Evolutionary conservation across 2,888 invertebrate species (phyloP).

Genomic region (Eustalomyia histrio): DNA sequence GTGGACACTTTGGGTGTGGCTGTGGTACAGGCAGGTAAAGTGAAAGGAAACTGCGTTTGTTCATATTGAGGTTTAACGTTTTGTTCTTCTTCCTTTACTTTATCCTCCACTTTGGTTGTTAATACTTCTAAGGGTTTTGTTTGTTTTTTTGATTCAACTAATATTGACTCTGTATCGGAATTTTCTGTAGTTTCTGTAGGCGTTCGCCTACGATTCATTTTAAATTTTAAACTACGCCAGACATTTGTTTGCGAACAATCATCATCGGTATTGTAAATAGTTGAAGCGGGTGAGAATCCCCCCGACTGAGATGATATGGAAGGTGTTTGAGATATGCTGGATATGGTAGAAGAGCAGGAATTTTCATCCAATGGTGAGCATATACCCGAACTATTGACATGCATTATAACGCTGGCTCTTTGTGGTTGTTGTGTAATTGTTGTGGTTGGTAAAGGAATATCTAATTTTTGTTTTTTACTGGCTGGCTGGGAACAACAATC

Average conservation of each 20-base stretch:
- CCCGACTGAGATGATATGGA: constrained; percentile 40
- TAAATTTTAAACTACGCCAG: constrained; percentile 78
- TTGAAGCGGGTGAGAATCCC: constrained; percentile 25
- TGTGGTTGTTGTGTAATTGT: constrained; percentile 66
- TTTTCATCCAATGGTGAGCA: constrained; percentile 79
- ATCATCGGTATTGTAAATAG: constrained; percentile 67
- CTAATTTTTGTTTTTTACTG: constrained; percentile 78
- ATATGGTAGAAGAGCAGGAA: constrained; percentile 67
- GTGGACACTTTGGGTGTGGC: constrained; percentile 38
- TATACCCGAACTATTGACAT: constrained; percentile 89
- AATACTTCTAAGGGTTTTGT: constrained; percentile 46
- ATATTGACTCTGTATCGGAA: constrained; percentile 42
- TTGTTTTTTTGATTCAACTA: constrained; percentile 19
- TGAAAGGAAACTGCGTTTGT: constrained; percentile 66
- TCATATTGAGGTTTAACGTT: constrained; percentile 21
- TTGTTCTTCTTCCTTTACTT: constrained; percentile 12
- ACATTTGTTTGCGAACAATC: constrained; percentile 76
- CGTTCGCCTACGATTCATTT: constrained; percentile 76
- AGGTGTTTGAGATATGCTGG: constrained; percentile 63
- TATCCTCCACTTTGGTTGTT: constrained; percentile 36
- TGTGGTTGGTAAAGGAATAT: constrained; percentile 67
- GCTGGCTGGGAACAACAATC: constrained; percentile 78
- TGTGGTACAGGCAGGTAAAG: constrained; percentile 57
- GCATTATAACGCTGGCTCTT: constrained; percentile 90
- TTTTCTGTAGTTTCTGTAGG: constrained; percentile 52